Evolutionary conservation across 2,888 invertebrate species (phyloP).

Genomic region (Cantharis rustica): DNA sequence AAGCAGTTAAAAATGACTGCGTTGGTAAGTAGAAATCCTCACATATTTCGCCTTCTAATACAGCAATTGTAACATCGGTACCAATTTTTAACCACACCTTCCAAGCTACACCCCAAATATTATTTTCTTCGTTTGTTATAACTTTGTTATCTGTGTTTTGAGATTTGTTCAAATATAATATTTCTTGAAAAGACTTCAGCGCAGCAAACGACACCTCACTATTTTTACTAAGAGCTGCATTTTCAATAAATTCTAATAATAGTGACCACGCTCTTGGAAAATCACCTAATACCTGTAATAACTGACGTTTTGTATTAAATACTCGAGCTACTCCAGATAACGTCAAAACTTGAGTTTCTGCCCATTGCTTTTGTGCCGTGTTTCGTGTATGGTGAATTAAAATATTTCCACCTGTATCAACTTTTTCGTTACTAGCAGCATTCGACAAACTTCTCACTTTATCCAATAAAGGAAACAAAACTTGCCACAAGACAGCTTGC

Average conservation of each 20-base stretch:
- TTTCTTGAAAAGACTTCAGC: slow-evolving; percentile 95
- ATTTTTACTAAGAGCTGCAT: slow-evolving; percentile 88
- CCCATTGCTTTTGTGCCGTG: slow-evolving; percentile 99
- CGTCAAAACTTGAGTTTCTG: slow-evolving; percentile 93
- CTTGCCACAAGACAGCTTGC: slow-evolving; percentile 94
- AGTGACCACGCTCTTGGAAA: slow-evolving; percentile 94
- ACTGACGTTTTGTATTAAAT: slow-evolving; percentile 88
- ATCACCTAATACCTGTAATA: slow-evolving; percentile 84
- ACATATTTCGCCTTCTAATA: slow-evolving; percentile 47
- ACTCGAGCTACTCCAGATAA: slow-evolving; percentile 90
- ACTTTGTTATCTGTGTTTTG: slow-evolving; percentile 52
- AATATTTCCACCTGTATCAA: slow-evolving; percentile 91
- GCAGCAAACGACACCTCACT: slow-evolving; percentile 96
- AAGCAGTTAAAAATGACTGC: slow-evolving; percentile 90
- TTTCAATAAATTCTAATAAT: slow-evolving; percentile 91
- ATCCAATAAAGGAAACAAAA: slow-evolving; percentile 92
- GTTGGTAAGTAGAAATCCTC: slow-evolving; percentile 82
- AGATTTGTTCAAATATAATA: slow-evolving; percentile 71
- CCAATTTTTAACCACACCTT: slow-evolving; percentile 88
- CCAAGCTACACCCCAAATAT: slow-evolving; percentile 84
- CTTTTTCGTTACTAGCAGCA: slow-evolving; percentile 76
- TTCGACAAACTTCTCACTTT: slow-evolving; percentile 81
- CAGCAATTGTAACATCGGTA: slow-evolving; percentile 72
- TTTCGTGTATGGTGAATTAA: slow-evolving; percentile 98
- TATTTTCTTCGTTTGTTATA: slow-evolving; percentile 56